Conservation (phyloP, 2,888 invertebrate species). For the Leucozona laternaria region DNA sequence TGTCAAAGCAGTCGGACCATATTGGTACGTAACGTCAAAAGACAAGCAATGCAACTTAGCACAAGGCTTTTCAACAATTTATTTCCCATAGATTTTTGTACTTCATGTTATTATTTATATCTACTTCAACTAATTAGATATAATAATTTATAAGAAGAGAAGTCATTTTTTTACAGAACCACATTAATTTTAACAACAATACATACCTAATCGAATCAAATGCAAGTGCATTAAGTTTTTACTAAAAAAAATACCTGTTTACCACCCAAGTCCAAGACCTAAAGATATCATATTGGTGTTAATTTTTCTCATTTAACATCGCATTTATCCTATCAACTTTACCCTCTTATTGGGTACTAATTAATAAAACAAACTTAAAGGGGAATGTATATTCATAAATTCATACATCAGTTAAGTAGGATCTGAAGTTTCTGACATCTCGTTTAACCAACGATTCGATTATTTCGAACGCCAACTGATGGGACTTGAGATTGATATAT, state of each 20-base stretch:
- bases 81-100: no score
- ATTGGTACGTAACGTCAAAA: no score
- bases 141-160: no score
- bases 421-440: conserved; percentile 63
- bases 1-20: no score
- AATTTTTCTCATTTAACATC: conserved; percentile 49
- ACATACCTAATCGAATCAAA: conserved; percentile 5
- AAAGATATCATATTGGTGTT: conserved; percentile 58
- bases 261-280: conserved; percentile 44
- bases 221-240: background rate
- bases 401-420: conserved; percentile 55
- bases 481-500: conserved; percentile 60
- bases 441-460: conserved; percentile 64
- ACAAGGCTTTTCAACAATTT: no score
- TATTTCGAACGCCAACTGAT: conserved; percentile 41
- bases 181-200: no score
- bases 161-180: no score
- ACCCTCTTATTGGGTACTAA: conserved; percentile 35
- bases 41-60: no score
- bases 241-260: background rate
- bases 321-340: conserved; percentile 39
- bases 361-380: conserved; percentile 13
- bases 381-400: background rate
- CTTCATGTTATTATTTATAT: no score
- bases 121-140: no score